Evolutionary conservation across 2,888 invertebrate species (phyloP), one percentile per base, ranked within the genome.

Genomic region (Creontiades dilutus): DNA sequence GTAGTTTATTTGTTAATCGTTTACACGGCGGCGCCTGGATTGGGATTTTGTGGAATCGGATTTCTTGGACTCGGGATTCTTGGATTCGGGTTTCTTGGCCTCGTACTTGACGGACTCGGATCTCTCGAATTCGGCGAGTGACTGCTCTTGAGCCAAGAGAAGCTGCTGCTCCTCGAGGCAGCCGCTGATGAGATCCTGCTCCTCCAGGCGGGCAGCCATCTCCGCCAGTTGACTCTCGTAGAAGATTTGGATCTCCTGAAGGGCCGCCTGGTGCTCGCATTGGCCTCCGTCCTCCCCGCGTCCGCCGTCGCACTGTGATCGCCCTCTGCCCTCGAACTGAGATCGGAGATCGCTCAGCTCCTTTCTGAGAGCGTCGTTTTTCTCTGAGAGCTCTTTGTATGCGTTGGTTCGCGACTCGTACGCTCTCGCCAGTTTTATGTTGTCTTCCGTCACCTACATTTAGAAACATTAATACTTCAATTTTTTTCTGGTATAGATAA

Each of bases 401-500:
- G 82, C 47, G 9, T 48, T 37, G 55, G n/a, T 61, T 37, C 23
- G 27, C n/a, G 28, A 14, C 14, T 85, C 85, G 61, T 61, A 85
- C 3, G 85, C 85, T 19, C 37, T 57, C n/a, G 85, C 85, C 37
- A 85, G 46, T n/a, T 61, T 85, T 7, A 85, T 37, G 61, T 85
- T 85, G 85, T 85, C 85, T 57, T 85, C 85, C 3, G 85, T 85
- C 28, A 85, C 57, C 85, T 85, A 23, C 4, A 52, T n/a, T 75
- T 1, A 52, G 13, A 48, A 48, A n/a, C n/a, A 11, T 48, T 48
- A 48, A 48, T 48, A 48, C 48, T 48, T 48, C 13, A 13, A 48
- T n/a, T n/a, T n/a, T n/a, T n/a, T n/a, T n/a, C n/a, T n/a, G n/a
- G n/a, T n/a, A n/a, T n/a, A n/a, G n/a, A n/a, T n/a, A n/a, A n/a